These are phyloP conservation scores for Strigamia transsilvanica DNA, from an alignment of 2,888 invertebrate species.

Conservation along the genomic window DNA sequence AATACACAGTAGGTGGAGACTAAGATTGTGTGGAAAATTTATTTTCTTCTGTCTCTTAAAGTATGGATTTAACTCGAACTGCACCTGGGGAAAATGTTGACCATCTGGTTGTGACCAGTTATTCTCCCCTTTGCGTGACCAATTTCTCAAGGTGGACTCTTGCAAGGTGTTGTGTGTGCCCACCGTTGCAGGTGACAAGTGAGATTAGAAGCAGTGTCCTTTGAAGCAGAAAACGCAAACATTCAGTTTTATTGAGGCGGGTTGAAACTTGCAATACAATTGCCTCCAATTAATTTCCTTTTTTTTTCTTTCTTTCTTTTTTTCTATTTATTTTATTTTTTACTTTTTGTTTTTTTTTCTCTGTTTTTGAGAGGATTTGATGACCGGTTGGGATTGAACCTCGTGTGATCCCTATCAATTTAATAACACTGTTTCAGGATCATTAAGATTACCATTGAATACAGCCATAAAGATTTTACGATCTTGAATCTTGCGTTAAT, in stretches of 20 bases:
- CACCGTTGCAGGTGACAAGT: constrained; percentile 29
- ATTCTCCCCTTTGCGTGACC: constrained; percentile 9
- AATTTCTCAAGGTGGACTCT: constrained; percentile 24
- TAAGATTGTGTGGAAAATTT: constrained; percentile 7
- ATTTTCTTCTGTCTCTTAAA: neutral
- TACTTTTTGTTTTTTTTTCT: neutral
- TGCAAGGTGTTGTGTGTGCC: constrained; percentile 38
- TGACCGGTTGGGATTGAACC: neutral
- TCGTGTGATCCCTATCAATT: constrained; percentile 17
- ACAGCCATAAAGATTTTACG: constrained; percentile 23
- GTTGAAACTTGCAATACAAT: neutral
- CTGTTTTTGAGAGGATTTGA: neutral
- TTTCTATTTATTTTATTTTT: neutral
- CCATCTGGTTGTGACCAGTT: constrained; percentile 21
- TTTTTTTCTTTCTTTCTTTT: neutral
- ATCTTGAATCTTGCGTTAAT: constrained; percentile 18
- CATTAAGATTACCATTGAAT: constrained; percentile 43
- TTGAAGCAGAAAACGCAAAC: constrained; percentile 3
- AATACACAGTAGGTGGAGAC: neutral
- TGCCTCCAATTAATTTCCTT: neutral
- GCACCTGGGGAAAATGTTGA: constrained; percentile 31
- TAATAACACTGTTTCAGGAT: constrained; percentile 40
- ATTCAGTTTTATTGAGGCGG: constrained; percentile 9
- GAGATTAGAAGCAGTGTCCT: constrained; percentile 36
- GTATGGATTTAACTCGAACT: neutral